Evolutionary conservation across 2,888 invertebrate genomes (phyloP).

Genomic region (Priocnemis perturbator): DNA sequence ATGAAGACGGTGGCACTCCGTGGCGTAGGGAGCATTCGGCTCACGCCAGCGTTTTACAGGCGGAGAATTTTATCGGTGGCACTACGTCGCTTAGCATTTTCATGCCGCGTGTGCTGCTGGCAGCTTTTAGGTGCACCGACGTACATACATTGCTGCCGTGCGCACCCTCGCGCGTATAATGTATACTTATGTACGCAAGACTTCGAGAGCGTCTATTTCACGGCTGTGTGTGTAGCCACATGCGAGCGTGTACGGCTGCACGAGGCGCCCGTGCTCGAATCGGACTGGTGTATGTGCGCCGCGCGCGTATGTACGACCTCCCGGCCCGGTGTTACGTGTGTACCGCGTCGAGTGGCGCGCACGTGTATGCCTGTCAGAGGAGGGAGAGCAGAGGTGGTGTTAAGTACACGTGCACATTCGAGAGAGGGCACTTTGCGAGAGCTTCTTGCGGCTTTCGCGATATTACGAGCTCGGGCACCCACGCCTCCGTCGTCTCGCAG

Average conservation of each 20-base stretch:
- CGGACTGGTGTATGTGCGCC: too few species aligned
- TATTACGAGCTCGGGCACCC: slow-evolving; percentile 45
- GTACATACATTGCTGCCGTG: slow-evolving; percentile 22
- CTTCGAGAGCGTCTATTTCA: slow-evolving; percentile 44
- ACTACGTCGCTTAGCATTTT: slow-evolving; percentile 69
- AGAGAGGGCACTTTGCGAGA: slow-evolving; percentile 50
- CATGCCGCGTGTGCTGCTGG: slow-evolving; percentile 58
- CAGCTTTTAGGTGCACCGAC: slow-evolving; percentile 43
- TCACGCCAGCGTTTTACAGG: slow-evolving; percentile 71
- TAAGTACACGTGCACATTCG: slow-evolving; percentile 23
- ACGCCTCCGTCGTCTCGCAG: slow-evolving; percentile 31
- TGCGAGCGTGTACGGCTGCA: neutral
- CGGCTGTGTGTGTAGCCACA: slow-evolving; percentile 31
- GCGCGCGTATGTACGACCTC: too few species aligned
- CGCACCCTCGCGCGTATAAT: slow-evolving; percentile 14
- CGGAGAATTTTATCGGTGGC: slow-evolving; percentile 72
- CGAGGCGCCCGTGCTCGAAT: too few species aligned
- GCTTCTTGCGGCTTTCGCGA: slow-evolving; percentile 57
- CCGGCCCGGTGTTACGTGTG: neutral
- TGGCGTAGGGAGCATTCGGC: slow-evolving; percentile 62
- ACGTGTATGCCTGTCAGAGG: neutral
- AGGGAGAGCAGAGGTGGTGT: slow-evolving; percentile 10
- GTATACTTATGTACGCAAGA: slow-evolving; percentile 26
- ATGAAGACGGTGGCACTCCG: slow-evolving; percentile 24
- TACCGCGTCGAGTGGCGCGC: neutral